phyloP scores from a whole-genome alignment of 2,797 vertebrate genomes.

The Halcyon badia region DNA sequence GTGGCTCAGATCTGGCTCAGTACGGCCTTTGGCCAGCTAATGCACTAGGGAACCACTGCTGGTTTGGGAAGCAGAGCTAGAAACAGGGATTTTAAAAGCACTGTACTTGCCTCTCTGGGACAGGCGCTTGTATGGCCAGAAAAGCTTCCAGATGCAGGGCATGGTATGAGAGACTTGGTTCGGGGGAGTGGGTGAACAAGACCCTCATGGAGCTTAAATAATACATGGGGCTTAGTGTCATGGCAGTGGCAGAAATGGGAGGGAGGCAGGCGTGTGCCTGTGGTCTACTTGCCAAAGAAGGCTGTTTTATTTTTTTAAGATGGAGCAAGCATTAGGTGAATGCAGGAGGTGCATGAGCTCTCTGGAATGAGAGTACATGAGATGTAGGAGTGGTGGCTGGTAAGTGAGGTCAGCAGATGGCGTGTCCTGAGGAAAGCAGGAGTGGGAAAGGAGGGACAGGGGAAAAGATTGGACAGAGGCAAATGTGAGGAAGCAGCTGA shows the following conservation, averaged over 20 bases:
- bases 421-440: background rate
- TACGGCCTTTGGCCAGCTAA: background rate
- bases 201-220: background rate
- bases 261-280: background rate
- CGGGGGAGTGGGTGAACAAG: background rate
- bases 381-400: background rate
- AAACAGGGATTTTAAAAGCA: background rate
- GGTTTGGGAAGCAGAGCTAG: background rate
- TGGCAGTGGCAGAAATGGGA: background rate
- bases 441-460: background rate
- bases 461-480: background rate
- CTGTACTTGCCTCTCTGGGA: background rate
- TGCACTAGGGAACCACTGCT: background rate
- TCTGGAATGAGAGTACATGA: background rate
- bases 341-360: background rate
- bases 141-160: background rate
- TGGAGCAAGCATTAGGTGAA: background rate
- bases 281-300: background rate
- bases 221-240: rapidly evolving
- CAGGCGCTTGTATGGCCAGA: background rate
- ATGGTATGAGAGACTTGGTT: background rate
- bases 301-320: background rate
- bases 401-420: background rate
- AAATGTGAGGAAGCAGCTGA: background rate
- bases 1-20: background rate